These are phyloP conservation scores for Acanthornis magna DNA, from an alignment of 2,797 vertebrate genomes.

Conservation along the genomic window DNA sequence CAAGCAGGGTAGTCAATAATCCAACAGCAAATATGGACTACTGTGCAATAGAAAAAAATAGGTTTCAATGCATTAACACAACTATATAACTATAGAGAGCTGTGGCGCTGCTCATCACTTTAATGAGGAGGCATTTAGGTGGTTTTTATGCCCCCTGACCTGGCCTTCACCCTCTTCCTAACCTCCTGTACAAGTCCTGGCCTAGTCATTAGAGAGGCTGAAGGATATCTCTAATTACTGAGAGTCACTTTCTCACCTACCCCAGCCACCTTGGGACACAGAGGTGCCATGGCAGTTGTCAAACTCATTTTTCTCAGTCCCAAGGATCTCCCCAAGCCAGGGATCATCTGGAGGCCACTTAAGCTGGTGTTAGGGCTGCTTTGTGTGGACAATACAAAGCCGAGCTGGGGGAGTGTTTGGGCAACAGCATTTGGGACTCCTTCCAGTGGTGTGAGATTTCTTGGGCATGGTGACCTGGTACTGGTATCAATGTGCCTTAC, in stretches of 20 bases:
- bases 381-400: not conserved
- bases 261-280: not conserved
- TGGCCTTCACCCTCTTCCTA: not conserved
- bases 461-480: slow-evolving; percentile 19
- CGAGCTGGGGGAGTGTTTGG: not conserved
- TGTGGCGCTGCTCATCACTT: not conserved
- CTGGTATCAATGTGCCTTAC: not conserved
- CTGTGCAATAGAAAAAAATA: not conserved
- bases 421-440: not conserved
- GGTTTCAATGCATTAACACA: not conserved
- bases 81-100: not conserved
- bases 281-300: not conserved
- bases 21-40: not conserved
- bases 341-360: not conserved
- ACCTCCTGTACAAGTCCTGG: not conserved
- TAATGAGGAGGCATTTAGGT: not conserved
- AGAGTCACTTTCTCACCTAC: not conserved
- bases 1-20: not conserved
- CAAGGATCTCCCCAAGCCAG: not conserved
- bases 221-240: not conserved
- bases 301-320: not conserved
- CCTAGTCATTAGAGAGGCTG: not conserved
- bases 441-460: slow-evolving; percentile 15
- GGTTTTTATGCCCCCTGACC: not conserved
- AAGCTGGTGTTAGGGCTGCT: not conserved